A percentile compares a stretch with the other conserved stretches of the same genome.
These are phyloP conservation scores for Ptiloglossa arizonensis DNA, from an alignment of 1,140 invertebrate genomes.

Conservation along the genomic window DNA sequence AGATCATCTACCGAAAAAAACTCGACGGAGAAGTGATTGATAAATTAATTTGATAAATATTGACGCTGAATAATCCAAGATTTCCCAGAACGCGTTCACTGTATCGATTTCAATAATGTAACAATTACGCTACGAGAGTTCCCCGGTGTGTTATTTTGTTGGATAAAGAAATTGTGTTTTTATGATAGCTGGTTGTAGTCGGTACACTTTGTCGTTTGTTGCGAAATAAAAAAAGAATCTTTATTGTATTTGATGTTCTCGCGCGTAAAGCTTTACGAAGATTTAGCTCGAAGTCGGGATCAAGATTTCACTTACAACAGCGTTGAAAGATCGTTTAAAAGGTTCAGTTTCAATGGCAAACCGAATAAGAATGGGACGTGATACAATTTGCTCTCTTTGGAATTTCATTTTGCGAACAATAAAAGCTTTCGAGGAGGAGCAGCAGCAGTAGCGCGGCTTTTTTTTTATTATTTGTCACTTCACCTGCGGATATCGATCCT, in stretches of 20 bases:
- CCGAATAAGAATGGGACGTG: constrained; percentile 42
- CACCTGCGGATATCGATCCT: constrained; percentile 57
- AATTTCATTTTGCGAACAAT: constrained; percentile 38
- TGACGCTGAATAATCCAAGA: no score
- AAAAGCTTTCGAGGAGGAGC: constrained; percentile 34
- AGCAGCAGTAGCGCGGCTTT: neutral
- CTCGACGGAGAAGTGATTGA: no score
- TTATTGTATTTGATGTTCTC: neutral
- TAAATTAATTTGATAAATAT: no score
- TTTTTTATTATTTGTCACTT: constrained; percentile 58
- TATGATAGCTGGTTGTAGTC: neutral
- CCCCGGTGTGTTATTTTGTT: no score
- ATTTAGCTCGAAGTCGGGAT: neutral
- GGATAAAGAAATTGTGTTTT: no score
- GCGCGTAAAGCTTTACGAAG: neutral
- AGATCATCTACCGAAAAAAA: no score
- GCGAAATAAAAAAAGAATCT: neutral
- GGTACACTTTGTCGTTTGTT: neutral
- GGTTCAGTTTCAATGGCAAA: constrained; percentile 48
- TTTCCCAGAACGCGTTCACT: no score
- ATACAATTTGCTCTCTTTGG: constrained; percentile 55
- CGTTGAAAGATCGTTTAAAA: constrained; percentile 33
- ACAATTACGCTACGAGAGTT: no score
- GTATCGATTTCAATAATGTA: no score
- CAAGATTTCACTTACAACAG: constrained; percentile 5